These are phyloP conservation scores for Drosophila biarmipes DNA, from an alignment of 1,140 invertebrate genomes.

Conservation along the genomic window DNA sequence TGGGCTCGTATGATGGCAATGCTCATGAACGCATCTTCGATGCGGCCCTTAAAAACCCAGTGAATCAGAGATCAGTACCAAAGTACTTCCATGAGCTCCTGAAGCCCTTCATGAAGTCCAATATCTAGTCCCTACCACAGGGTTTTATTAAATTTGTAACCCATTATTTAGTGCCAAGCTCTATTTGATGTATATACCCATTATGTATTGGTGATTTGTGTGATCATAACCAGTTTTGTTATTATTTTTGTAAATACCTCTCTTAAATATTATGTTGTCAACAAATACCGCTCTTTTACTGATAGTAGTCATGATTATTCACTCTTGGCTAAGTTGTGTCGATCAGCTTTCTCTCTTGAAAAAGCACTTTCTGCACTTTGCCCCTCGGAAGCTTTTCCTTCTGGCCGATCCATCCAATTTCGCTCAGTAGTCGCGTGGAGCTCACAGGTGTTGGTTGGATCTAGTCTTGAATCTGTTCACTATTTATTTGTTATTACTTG, in stretches of 20 bases:
- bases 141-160: neutral
- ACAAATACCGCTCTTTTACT: neutral
- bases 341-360: slow-evolving; percentile 3
- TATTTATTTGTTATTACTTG: slow-evolving; percentile 8
- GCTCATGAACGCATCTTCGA: slow-evolving; percentile 95
- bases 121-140: slow-evolving; percentile 85
- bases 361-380: slow-evolving; percentile 57
- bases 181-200: neutral
- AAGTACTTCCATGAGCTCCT: slow-evolving; percentile 89
- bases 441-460: slow-evolving; percentile 38
- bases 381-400: slow-evolving; percentile 41
- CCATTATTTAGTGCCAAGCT: neutral
- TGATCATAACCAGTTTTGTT: slow-evolving; percentile 5
- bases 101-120: slow-evolving; percentile 91
- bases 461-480: slow-evolving; percentile 1
- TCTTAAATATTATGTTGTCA: slow-evolving; percentile 10
- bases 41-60: slow-evolving; percentile 92
- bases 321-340: neutral
- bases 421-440: slow-evolving; percentile 41
- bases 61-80: slow-evolving; percentile 93
- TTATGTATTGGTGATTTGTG: neutral
- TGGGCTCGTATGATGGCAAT: slow-evolving; percentile 95
- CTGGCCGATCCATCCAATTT: neutral
- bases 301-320: neutral
- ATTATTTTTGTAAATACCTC: neutral